These are phyloP conservation scores for Huso huso DNA, from an alignment of 2,797 vertebrate species.

Conservation along the genomic window DNA sequence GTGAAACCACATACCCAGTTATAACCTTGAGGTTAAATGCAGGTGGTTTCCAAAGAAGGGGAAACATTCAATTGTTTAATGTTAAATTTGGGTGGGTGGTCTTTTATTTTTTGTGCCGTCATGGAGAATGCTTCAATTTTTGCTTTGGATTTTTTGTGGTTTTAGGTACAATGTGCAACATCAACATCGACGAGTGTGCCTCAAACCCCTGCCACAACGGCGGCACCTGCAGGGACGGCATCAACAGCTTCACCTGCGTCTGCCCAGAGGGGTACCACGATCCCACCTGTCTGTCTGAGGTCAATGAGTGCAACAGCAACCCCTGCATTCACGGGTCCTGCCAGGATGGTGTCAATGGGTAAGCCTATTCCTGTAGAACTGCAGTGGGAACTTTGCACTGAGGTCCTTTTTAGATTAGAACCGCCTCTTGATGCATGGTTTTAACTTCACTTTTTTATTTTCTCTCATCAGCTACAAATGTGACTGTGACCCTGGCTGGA, in stretches of 20 bases:
- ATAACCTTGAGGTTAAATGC: neutral
- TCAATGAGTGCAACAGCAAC: conserved; percentile 90
- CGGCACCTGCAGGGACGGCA: conserved; percentile 79
- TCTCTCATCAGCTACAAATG: conserved; percentile 71
- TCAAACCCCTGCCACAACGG: conserved; percentile 85
- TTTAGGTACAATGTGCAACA: conserved; percentile 83
- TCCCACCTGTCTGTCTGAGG: conserved; percentile 80
- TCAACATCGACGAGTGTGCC: conserved; percentile 86
- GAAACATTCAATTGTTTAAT: neutral
- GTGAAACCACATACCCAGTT: neutral
- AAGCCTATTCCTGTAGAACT: conserved; percentile 20
- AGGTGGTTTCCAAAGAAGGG: too few relatives aligned
- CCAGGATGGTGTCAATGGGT: conserved; percentile 84
- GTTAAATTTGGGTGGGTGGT: neutral
- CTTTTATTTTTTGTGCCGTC: neutral
- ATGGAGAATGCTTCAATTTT: neutral
- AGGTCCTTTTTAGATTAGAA: neutral
- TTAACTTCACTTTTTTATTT: conserved; percentile 4
- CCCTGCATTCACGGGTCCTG: conserved; percentile 89
- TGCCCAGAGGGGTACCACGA: conserved; percentile 87
- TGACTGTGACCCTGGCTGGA: conserved; percentile 85
- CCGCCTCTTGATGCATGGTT: neutral
- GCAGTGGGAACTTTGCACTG: neutral
- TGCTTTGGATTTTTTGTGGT: neutral
- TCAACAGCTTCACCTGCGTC: conserved; percentile 79